A percentile compares a stretch with the other conserved stretches of the same genome.
Conservation (phyloP, 2,797 vertebrate species). For the Tokudaia muenninki region DNA sequence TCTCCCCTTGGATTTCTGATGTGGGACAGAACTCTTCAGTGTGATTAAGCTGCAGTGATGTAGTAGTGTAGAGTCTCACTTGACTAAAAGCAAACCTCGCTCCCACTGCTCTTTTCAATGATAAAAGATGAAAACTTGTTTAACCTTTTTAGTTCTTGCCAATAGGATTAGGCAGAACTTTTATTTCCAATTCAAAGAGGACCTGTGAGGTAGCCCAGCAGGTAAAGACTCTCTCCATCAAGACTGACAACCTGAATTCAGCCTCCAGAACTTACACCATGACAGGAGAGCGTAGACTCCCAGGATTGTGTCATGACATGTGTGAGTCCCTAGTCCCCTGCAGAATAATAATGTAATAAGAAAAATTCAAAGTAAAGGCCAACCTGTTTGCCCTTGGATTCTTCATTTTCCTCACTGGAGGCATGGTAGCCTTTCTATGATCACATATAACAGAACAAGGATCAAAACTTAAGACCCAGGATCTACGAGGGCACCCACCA, state of each 20-base stretch:
- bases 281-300: neutral
- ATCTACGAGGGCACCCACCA: neutral
- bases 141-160: neutral
- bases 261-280: neutral
- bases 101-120: neutral
- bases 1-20: neutral
- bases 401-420: neutral
- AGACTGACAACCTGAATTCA: neutral
- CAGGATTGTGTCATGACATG: no score
- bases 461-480: neutral
- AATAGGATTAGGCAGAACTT: slow-evolving; percentile 12
- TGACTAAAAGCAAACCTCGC: neutral
- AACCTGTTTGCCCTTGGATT: neutral
- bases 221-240: neutral
- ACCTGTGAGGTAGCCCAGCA: neutral
- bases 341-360: neutral
- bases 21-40: neutral
- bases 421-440: neutral
- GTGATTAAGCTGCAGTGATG: neutral
- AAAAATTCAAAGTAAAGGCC: neutral
- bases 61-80: neutral
- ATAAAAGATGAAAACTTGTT: neutral
- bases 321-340: neutral
- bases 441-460: neutral
- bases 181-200: slow-evolving; percentile 8